Evolutionary conservation across 2,797 vertebrate genomes (phyloP).

Genomic region (Loriculus beryllinus): DNA sequence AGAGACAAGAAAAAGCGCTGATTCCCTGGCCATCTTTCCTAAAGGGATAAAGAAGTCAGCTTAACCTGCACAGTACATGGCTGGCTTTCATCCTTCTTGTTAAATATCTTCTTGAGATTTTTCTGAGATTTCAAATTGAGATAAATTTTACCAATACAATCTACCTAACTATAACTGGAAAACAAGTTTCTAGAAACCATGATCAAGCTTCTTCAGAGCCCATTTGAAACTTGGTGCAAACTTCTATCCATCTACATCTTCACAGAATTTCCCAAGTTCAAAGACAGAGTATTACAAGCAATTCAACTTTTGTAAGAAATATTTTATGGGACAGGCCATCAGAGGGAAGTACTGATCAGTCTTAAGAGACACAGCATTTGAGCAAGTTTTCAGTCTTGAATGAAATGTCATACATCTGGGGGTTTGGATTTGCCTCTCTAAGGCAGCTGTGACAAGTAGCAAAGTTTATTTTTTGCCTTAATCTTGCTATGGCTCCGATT

Average conservation of each 20-base stretch:
- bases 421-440: neutral
- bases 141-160: neutral
- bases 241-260: neutral
- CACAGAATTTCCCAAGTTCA: neutral
- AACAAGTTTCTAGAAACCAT: no score
- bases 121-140: neutral
- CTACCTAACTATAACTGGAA: neutral
- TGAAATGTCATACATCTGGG: neutral
- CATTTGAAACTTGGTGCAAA: neutral
- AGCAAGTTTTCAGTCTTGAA: conserved; percentile 24
- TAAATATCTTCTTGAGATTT: neutral
- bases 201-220: neutral
- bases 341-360: conserved; percentile 3
- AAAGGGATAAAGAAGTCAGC: neutral
- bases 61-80: neutral
- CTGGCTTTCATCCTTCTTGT: neutral
- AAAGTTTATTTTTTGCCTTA: neutral
- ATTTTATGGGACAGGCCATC: neutral
- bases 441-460: neutral
- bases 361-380: neutral
- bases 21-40: neutral
- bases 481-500: neutral
- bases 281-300: neutral
- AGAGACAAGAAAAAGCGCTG: neutral
- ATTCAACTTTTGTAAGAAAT: neutral